phyloP scores from a whole-genome alignment of 35 echinoderm and acorn worm genomes.

The Holothuria glaberrima region DNA sequence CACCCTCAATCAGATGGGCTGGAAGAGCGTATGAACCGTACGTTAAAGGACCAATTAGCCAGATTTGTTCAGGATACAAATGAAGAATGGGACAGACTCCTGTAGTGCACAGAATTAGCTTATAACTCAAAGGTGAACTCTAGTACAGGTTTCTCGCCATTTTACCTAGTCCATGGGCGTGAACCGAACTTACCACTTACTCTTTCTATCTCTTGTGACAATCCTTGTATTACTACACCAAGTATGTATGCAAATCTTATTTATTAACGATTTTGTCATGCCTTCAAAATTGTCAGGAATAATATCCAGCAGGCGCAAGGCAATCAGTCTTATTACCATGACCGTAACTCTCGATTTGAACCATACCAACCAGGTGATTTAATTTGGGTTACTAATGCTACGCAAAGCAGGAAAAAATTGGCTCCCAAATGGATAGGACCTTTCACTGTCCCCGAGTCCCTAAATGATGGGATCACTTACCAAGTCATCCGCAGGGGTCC shows the following conservation, averaged over 20 bases:
- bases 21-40: conserved; percentile 54
- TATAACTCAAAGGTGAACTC: conserved; percentile 31
- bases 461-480: conserved; percentile 2
- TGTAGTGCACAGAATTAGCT: background rate
- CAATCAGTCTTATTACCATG: conserved; percentile 19
- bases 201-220: background rate
- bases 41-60: conserved; percentile 51
- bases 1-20: conserved; percentile 67
- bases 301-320: background rate
- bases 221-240: background rate
- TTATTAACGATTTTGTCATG: background rate
- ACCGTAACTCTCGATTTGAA: background rate
- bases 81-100: conserved; percentile 47
- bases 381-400: conserved; percentile 27
- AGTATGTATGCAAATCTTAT: background rate
- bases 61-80: conserved; percentile 6
- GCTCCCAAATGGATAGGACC: conserved; percentile 41
- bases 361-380: conserved; percentile 42
- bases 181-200: conserved; percentile 28
- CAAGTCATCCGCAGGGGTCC: background rate
- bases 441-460: background rate
- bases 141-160: conserved; percentile 58
- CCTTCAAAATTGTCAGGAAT: background rate
- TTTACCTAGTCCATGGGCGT: conserved; percentile 40
- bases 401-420: conserved; percentile 23